Evolutionary conservation across 35 echinoderm and acorn worm species (phyloP), one percentile per base, ranked within the genome.

Genomic region (Heliocidaris tuberculata): DNA sequence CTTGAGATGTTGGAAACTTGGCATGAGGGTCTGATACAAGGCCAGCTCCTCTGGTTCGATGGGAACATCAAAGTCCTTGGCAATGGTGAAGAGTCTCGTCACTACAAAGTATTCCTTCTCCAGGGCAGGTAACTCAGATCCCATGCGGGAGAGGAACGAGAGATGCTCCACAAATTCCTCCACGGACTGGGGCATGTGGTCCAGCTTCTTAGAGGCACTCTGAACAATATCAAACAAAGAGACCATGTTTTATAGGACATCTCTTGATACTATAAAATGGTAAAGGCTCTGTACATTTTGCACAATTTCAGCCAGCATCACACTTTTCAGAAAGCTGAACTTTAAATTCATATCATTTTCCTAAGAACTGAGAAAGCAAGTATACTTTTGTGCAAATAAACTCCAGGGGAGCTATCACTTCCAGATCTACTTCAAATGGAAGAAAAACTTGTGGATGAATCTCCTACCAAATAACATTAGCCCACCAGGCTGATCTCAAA

Each of bases 1-100:
- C 97, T 99, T 99, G 13, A 99, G 94, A 96, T 99, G 98, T 65
- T 97, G 96, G 93, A 99, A 99, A 56, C 97, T 99, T 19, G 98
- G 98, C 98, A 99, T 99, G 86, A 99, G 94, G 35, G 98, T 99
- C 94, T 99, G 98, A 88, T 99, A 99, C 4, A 99, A 94, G 9
- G 98, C 98, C 31, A 99, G 94, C 50, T 99, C 98, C 94, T 99
- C 98, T 35, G 98, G 97, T 88, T 97, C 93, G 52, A 99, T 97
- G 35, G 93, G 88, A 32, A 97, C 96, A 85, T 97, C 94, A 94
- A 99, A 99, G 95, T 97, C 97, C 49, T 92, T 95, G 52, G 98
- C 95, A 42, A 99, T 99, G 86, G 98, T 99, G 60, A 99, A 99
- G 30, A 99, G 94, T 71, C 96, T 96, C 42, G 97, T 99, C 13